Base-by-base conservation (phyloP, 2,888 invertebrate species). In the Willowsia nigromaculata region DNA sequence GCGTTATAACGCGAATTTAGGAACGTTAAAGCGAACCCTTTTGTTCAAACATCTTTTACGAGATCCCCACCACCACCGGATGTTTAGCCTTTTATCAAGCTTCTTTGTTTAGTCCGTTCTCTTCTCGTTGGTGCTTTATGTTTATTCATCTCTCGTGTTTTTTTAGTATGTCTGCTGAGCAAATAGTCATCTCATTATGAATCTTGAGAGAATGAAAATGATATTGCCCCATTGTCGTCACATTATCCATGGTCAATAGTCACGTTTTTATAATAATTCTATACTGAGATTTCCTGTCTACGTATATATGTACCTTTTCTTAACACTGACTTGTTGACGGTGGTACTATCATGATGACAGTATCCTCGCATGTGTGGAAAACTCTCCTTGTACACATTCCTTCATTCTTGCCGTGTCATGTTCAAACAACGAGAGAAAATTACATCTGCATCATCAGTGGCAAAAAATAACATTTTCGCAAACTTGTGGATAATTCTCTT, bases 41-140 rank as follows among this genome's bases (percentile, higher is more conserved):
- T 84, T 84, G 62, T 62, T 43, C 37, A 71, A 43, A 43, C 71
- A 43, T 22, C 6, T 43, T 6, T 71, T 18, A 22, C 47, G 50
- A 71, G 37, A 33, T 25, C 68, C 30, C 40, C 15, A 82, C 40
- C 22, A 62, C n/a, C 80, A 86, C 86, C 86, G 86, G 86, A 86
- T 86, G 86, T 86, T 86, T 86, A 68, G 86, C 86, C 40, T 86
- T 86, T 86, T 86, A 86, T 86, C 85, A 65, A 47, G 50, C 65
- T 86, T 47, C 56, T 80, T 76, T 56, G 82, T 59, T 81, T 18
- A 65, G 13, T 0, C 37, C 37, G 7, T 27, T 13, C 5, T 71
- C 11, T 40, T 43, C 11, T 71, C 0, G 30, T 62, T 62, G 62
- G 65, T 43, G 71, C 43, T 22, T 71, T 71, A 71, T 82, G 85